Percentiles rank a stretch among this genome's conserved stretches.
Evolutionary conservation across 2,113 vertebrate species (phyloP).

Genomic region (Sinocyclocheilus anophthalmus): DNA sequence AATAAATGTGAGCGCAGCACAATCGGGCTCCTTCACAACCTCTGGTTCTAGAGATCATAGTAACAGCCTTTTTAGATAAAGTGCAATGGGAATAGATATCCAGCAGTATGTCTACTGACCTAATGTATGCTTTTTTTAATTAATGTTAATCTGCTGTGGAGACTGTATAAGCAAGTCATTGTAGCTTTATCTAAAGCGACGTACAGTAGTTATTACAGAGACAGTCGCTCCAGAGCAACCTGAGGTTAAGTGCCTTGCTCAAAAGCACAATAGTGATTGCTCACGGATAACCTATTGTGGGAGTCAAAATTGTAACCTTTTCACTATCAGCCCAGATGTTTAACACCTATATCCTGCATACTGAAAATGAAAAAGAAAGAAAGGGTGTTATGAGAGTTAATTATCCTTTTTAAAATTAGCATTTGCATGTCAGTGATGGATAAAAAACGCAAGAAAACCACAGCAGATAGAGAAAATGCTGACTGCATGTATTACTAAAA

Average conservation of each 20-base stretch:
- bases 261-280: background rate
- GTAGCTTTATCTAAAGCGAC: background rate
- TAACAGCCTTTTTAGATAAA: background rate
- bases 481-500: background rate
- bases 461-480: background rate
- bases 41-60: slow-evolving; percentile 7
- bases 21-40: background rate
- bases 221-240: background rate
- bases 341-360: background rate
- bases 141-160: background rate
- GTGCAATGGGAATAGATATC: background rate
- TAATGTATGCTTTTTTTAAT: background rate
- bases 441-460: background rate
- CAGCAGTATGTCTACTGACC: background rate
- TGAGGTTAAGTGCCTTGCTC: slow-evolving; percentile 8
- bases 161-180: background rate
- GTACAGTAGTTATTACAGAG: slow-evolving; percentile 13
- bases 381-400: background rate
- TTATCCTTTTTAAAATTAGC: background rate
- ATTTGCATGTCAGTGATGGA: background rate
- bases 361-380: background rate
- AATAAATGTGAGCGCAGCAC: slow-evolving; percentile 10
- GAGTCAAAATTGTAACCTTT: slow-evolving; percentile 13
- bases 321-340: background rate
- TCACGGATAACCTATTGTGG: background rate